Percentiles rank a stretch among this genome's conserved stretches.
These are phyloP conservation scores for Dinothrombium tinctorium DNA, from an alignment of 1,140 invertebrate genomes.

Conservation along the genomic window DNA sequence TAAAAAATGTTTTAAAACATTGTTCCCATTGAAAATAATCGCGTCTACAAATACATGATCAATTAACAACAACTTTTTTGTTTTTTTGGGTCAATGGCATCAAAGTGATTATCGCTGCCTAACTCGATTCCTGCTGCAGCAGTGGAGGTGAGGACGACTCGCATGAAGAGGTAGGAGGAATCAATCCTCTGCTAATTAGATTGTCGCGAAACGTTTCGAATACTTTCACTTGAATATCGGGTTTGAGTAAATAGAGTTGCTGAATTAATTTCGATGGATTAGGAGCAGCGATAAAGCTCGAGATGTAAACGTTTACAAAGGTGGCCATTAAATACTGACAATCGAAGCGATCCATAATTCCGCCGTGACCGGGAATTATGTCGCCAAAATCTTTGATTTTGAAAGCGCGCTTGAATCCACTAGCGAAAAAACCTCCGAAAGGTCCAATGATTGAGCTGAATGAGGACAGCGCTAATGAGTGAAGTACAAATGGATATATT, in stretches of 20 bases:
- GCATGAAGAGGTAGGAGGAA: too few relatives aligned
- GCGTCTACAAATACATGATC: too few relatives aligned
- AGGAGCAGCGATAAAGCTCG: conserved; percentile 66
- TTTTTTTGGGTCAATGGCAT: too few relatives aligned
- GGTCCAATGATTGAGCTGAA: conserved; percentile 97
- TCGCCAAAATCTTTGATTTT: conserved; percentile 94
- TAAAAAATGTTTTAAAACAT: too few relatives aligned
- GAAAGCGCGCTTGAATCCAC: conserved; percentile 93
- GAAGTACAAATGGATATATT: conserved; percentile 84
- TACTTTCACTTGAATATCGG: conserved; percentile 5
- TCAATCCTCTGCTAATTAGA: neutral
- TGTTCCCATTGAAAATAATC: too few relatives aligned
- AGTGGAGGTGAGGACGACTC: too few relatives aligned
- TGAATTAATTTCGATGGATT: conserved; percentile 36
- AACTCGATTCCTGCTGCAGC: too few relatives aligned
- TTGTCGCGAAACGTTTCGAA: conserved; percentile 4
- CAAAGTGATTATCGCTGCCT: too few relatives aligned
- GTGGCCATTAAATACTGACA: conserved; percentile 97
- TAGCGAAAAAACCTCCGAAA: conserved; percentile 98
- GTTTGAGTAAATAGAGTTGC: neutral
- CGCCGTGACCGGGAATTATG: conserved; percentile 83
- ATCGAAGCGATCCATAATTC: conserved; percentile 97
- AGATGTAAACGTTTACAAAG: conserved; percentile 95
- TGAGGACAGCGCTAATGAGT: conserved; percentile 59
- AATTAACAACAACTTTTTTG: too few relatives aligned